Conservation (phyloP, 2,113 vertebrate genomes). For the Cavia aperea region DNA sequence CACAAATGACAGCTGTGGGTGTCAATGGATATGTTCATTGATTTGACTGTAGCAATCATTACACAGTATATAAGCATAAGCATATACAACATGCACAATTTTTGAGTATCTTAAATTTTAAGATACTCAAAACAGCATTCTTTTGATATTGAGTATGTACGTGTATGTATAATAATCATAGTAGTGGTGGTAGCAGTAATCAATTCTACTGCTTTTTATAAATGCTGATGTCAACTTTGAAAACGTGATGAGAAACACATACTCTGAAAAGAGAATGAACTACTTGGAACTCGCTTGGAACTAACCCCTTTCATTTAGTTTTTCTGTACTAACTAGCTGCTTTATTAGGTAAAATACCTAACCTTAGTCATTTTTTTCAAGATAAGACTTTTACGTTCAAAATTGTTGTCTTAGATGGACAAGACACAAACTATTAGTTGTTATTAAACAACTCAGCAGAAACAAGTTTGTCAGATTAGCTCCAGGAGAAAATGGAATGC, state of each 20-base stretch:
- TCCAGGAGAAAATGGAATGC: background rate
- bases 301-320: background rate
- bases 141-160: background rate
- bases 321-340: background rate
- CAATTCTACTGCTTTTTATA: background rate
- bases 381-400: background rate
- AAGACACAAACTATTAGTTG: background rate
- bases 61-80: background rate
- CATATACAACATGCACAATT: background rate
- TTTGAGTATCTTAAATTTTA: background rate
- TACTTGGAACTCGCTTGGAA: background rate
- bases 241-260: background rate
- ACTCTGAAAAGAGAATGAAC: background rate
- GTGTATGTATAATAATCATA: background rate
- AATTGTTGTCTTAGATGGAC: slow-evolving; percentile 8
- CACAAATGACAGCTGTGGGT: background rate
- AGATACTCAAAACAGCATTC: background rate
- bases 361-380: background rate
- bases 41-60: background rate
- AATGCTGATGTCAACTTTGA: background rate
- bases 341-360: background rate
- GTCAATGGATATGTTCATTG: background rate
- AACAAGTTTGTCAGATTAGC: background rate
- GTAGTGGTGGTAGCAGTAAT: background rate
- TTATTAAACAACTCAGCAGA: slow-evolving; percentile 24